A percentile compares a stretch with the other conserved stretches of the same genome.
Conservation (phyloP, 1,140 invertebrate genomes). For the Zaprionus vittiger region DNA sequence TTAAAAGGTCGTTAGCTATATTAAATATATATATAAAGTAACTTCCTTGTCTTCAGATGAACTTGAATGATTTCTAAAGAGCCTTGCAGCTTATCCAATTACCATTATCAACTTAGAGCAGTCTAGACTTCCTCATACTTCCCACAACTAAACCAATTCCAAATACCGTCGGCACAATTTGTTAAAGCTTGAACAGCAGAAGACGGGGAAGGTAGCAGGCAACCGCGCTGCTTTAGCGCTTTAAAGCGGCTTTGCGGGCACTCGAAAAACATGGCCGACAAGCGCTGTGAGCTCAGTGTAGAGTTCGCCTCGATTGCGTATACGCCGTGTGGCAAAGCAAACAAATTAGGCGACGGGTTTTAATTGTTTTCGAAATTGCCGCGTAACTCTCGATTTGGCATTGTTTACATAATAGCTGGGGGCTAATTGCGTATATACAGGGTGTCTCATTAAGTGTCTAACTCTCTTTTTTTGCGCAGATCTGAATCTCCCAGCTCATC, state of each 20-base stretch:
- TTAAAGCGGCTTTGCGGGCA: conserved; percentile 71
- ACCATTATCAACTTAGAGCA: neutral
- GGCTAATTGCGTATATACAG: conserved; percentile 53
- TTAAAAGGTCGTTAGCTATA: too few species aligned
- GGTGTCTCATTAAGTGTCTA: conserved; percentile 33
- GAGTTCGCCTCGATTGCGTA: conserved; percentile 58
- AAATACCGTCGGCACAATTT: conserved; percentile 11
- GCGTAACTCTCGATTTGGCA: conserved; percentile 51
- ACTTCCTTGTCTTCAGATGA: too few species aligned
- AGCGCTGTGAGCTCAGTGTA: conserved; percentile 10
- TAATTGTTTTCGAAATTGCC: conserved; percentile 71
- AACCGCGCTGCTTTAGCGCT: conserved; percentile 38
- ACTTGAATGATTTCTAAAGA: too few species aligned
- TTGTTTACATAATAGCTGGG: conserved; percentile 48
- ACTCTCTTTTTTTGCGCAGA: conserved; percentile 47
- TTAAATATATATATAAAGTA: too few species aligned
- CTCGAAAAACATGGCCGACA: conserved; percentile 73
- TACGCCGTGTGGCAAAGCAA: conserved; percentile 68
- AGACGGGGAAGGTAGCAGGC: neutral
- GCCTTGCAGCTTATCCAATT: too few species aligned
- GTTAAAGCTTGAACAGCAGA: neutral
- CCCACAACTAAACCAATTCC: neutral
- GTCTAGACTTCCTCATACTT: neutral
- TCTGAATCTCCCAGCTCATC: conserved; percentile 84
- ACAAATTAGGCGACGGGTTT: conserved; percentile 64